Conservation (phyloP, 2,113 vertebrate species). For the Triplophysa rosa region DNA sequence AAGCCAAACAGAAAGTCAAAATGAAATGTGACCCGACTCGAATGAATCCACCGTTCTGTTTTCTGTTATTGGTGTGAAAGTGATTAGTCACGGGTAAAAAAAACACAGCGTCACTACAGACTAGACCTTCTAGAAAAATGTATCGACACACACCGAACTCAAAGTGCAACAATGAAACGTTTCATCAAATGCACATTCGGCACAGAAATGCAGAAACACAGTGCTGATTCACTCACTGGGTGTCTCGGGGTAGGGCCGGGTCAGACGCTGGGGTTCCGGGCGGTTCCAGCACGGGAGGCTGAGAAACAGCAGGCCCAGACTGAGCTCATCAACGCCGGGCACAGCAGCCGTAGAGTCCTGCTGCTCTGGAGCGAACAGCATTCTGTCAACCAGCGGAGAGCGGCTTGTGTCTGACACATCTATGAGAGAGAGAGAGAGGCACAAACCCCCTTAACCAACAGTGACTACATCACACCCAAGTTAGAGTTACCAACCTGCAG, state of each 20-base stretch:
- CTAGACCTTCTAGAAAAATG: conserved; percentile 50
- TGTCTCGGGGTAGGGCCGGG: conserved; percentile 82
- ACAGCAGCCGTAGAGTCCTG: conserved; percentile 86
- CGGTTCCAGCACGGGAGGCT: conserved; percentile 91
- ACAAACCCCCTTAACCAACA: background rate
- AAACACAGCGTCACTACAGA: conserved; percentile 36
- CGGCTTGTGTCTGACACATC: conserved; percentile 84
- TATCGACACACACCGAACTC: conserved; percentile 3
- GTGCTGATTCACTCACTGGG: conserved; percentile 79
- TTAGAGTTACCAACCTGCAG: conserved; percentile 46
- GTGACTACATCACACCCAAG: background rate
- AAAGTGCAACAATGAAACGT: background rate
- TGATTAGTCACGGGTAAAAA: conserved; percentile 47
- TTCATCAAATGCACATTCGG: background rate
- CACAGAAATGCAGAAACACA: background rate
- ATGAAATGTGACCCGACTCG: conserved; percentile 11
- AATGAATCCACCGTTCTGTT: conserved; percentile 1
- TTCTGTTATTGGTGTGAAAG: conserved; percentile 35
- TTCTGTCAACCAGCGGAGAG: conserved; percentile 69
- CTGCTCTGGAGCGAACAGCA: conserved; percentile 75
- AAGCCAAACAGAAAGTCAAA: conserved; percentile 25
- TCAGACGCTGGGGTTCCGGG: conserved; percentile 83
- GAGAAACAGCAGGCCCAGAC: conserved; percentile 95
- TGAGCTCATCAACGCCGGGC: conserved; percentile 86
- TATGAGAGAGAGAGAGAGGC: conserved; percentile 49